phyloP scores from a whole-genome alignment of 2,888 invertebrate genomes.

The Siphonodentalium dalli region DNA sequence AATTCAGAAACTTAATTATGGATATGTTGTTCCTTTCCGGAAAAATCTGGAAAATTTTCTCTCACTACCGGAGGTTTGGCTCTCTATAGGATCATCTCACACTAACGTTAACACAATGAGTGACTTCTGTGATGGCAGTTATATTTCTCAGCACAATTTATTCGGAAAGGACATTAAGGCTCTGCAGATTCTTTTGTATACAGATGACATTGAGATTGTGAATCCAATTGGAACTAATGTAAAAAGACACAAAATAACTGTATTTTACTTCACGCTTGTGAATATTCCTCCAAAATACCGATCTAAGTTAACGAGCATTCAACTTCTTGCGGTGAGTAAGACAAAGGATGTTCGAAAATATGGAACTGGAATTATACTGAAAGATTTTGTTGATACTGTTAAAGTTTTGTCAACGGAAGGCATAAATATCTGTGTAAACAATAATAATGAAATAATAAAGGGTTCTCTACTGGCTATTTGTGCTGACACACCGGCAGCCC shows the following conservation, averaged over 20 bases:
- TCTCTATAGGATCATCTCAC: too few species aligned
- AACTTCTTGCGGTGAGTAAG: constrained; percentile 15
- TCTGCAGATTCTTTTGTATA: background rate
- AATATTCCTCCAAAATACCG: constrained; percentile 14
- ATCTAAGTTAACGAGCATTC: constrained; percentile 10
- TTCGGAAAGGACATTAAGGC: constrained; percentile 2
- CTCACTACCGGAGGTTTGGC: too few species aligned
- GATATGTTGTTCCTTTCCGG: too few species aligned
- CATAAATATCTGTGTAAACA: background rate
- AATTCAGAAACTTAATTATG: too few species aligned
- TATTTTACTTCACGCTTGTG: constrained; percentile 13
- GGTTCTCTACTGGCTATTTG: constrained; percentile 10
- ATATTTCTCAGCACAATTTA: too few species aligned
- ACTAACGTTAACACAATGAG: too few species aligned
- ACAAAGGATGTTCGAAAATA: constrained; percentile 2
- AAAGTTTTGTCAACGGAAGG: constrained; percentile 10
- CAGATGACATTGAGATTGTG: constrained; percentile 14
- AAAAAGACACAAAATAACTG: constrained; percentile 18
- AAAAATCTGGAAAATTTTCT: too few species aligned
- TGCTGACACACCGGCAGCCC: constrained; percentile 18
- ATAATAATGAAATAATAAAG: background rate
- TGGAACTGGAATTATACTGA: constrained; percentile 6
- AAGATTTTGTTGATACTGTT: constrained; percentile 13
- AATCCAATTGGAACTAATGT: constrained; percentile 14
- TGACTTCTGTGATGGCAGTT: too few species aligned